Evolutionary conservation across 1,140 invertebrate genomes (phyloP).

Genomic region (Notospermus geniculatus): DNA sequence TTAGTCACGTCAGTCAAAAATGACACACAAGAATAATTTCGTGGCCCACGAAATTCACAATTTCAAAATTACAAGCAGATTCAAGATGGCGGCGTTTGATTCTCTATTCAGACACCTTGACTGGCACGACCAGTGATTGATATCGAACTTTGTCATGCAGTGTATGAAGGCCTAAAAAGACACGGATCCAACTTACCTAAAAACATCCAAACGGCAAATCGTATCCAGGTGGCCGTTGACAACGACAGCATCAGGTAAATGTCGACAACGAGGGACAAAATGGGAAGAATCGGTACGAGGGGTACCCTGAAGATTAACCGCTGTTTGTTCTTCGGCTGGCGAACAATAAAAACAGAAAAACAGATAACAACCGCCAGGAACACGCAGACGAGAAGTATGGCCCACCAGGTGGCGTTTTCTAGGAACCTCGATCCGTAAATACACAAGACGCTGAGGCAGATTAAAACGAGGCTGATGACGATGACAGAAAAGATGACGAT

Average conservation of each 20-base stretch:
- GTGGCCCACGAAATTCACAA: too few relatives aligned
- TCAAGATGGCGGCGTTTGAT: too few relatives aligned
- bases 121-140: too few relatives aligned
- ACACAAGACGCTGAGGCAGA: not conserved
- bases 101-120: too few relatives aligned
- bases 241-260: constrained; percentile 82
- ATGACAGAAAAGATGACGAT: not conserved
- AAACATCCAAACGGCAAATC: constrained; percentile 70
- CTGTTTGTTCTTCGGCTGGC: constrained; percentile 1
- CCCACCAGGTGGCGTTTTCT: not conserved
- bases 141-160: too few relatives aligned
- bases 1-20: too few relatives aligned
- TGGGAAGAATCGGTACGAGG: constrained; percentile 78
- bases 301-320: constrained; percentile 7
- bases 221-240: constrained; percentile 75
- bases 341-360: not conserved
- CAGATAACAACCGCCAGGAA: not conserved
- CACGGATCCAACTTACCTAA: constrained; percentile 10
- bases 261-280: constrained; percentile 77
- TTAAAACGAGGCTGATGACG: not conserved
- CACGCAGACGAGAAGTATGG: not conserved
- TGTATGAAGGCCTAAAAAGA: too few relatives aligned
- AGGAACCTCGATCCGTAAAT: constrained; percentile 2
- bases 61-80: too few relatives aligned
- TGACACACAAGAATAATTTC: too few relatives aligned